A percentile compares a stretch with the other conserved stretches of the same genome.
Conservation (phyloP, 2,888 invertebrate genomes). For the Listrodromus nycthemerus region DNA sequence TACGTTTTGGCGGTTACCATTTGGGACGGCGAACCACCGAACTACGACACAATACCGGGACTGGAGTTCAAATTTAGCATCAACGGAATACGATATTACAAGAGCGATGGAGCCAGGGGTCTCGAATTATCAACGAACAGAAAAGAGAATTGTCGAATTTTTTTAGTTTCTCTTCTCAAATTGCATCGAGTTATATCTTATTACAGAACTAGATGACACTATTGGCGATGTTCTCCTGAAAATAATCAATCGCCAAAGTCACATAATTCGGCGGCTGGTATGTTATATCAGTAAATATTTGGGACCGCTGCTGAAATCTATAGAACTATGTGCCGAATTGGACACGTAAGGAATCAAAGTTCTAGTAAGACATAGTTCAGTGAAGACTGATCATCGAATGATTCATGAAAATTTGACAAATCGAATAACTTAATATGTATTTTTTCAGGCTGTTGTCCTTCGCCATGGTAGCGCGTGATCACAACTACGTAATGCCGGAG, state of each 20-base stretch:
- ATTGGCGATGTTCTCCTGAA: constrained; percentile 92
- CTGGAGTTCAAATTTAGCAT: constrained; percentile 91
- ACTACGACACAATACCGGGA: constrained; percentile 87
- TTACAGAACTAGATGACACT: constrained; percentile 89
- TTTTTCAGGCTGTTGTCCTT: constrained; percentile 88
- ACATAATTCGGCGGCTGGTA: constrained; percentile 90
- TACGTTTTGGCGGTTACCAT: constrained; percentile 91
- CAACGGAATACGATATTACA: constrained; percentile 89
- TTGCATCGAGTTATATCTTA: constrained; percentile 39
- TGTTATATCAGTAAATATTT: constrained; percentile 87
- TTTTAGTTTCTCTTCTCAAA: not conserved
- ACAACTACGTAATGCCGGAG: constrained; percentile 88
- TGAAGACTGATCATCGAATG: not conserved
- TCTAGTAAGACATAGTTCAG: constrained; percentile 23
- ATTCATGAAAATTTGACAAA: not conserved
- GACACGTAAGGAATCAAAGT: constrained; percentile 87
- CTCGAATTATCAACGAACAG: not conserved
- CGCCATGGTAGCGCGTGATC: constrained; percentile 88
- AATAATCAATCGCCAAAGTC: constrained; percentile 92
- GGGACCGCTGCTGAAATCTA: constrained; percentile 86
- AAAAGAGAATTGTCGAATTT: not conserved
- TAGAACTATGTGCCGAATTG: constrained; percentile 88
- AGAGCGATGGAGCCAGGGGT: constrained; percentile 89
- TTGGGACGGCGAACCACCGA: constrained; percentile 85
- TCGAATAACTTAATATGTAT: not conserved